Evolutionary conservation across 2,113 vertebrate species (phyloP).

Genomic region (Dipodomys merriami): DNA sequence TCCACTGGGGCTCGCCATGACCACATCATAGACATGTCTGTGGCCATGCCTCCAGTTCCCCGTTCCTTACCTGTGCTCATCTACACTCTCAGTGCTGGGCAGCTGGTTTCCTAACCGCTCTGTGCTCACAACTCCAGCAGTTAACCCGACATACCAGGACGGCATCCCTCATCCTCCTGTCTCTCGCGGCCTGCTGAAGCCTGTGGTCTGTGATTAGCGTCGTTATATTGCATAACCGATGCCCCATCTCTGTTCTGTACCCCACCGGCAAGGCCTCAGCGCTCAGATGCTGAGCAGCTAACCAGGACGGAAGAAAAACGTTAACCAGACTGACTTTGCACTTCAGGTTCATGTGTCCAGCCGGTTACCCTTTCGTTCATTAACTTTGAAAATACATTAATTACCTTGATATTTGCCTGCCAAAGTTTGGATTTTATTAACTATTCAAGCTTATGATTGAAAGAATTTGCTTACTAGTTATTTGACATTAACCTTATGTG

Average conservation of each 20-base stretch:
- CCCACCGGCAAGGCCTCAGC: background rate
- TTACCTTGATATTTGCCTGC: background rate
- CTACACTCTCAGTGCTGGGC: background rate
- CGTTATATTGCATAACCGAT: background rate
- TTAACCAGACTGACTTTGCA: background rate
- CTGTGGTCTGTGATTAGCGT: background rate
- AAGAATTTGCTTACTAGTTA: slow-evolving; percentile 9
- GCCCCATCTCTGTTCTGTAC: background rate
- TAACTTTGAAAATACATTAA: background rate
- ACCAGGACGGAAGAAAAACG: background rate
- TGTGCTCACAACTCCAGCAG: background rate
- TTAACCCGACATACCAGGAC: background rate
- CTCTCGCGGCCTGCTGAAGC: background rate
- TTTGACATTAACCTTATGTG: slow-evolving; percentile 20
- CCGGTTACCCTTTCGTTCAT: background rate
- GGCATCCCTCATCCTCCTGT: background rate
- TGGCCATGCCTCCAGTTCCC: background rate
- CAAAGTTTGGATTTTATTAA: background rate
- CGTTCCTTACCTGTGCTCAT: background rate
- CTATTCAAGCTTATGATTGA: slow-evolving; percentile 50
- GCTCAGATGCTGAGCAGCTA: background rate
- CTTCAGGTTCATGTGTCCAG: background rate
- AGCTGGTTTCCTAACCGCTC: background rate
- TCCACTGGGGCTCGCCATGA: accelerated
- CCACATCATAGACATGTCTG: accelerated